Conservation (phyloP, 2,888 invertebrate species). For the Bhutanitis thaidina region DNA sequence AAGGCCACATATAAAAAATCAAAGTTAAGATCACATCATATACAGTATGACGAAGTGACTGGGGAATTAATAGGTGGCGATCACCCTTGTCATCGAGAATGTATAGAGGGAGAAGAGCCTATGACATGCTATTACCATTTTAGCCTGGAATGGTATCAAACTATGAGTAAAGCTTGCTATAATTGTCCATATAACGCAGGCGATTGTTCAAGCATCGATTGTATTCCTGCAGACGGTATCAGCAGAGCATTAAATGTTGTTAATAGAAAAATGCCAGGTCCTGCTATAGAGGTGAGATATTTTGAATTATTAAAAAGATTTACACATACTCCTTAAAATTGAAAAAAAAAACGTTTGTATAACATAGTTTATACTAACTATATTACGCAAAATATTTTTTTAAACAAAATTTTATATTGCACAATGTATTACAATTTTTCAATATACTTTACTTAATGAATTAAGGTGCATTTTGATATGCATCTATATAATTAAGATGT, state of each 20-base stretch:
- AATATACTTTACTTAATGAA: too few species aligned
- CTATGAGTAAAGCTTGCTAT: slow-evolving; percentile 93
- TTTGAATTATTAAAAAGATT: too few species aligned
- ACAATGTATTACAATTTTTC: too few species aligned
- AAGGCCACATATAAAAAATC: slow-evolving; percentile 43
- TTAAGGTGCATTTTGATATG: too few species aligned
- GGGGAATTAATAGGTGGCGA: slow-evolving; percentile 63
- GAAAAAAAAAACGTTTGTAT: too few species aligned
- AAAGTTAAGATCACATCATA: slow-evolving; percentile 52
- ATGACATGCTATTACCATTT: slow-evolving; percentile 87
- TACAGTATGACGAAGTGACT: slow-evolving; percentile 65
- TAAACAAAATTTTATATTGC: too few species aligned
- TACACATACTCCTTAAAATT: too few species aligned
- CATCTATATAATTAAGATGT: too few species aligned
- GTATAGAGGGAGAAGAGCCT: slow-evolving; percentile 78
- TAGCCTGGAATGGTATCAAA: slow-evolving; percentile 89
- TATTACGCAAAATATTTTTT: too few species aligned
- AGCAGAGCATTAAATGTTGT: slow-evolving; percentile 87
- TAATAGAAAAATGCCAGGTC: slow-evolving; percentile 94
- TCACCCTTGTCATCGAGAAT: slow-evolving; percentile 84
- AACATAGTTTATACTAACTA: too few species aligned
- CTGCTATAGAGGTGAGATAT: slow-evolving; percentile 85
- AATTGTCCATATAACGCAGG: slow-evolving; percentile 87
- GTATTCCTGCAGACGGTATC: slow-evolving; percentile 91
- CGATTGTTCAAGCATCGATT: slow-evolving; percentile 89